Evolutionary conservation across 2,113 vertebrate species (phyloP).

Genomic region (Collichthys lucidus): DNA sequence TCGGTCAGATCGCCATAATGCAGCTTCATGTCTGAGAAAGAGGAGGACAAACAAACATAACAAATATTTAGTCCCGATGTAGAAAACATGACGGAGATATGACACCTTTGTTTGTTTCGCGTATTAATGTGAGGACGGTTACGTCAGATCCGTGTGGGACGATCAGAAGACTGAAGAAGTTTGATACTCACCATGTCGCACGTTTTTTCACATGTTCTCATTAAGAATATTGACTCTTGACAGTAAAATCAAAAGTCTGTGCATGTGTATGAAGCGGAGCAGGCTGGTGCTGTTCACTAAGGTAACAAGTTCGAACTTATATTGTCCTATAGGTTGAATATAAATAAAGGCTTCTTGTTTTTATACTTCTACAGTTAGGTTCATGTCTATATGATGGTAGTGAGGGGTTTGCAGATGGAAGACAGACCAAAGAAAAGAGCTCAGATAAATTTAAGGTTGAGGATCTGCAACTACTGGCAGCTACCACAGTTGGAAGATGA

Average conservation of each 20-base stretch:
- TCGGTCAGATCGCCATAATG: slow-evolving; percentile 98
- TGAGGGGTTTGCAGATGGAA: not conserved
- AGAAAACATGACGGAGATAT: no score
- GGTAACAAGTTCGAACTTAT: not conserved
- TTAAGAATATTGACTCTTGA: no score
- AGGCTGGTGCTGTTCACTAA: not conserved
- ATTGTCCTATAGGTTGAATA: not conserved
- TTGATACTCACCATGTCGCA: no score
- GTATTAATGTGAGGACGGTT: no score
- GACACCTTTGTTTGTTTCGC: no score
- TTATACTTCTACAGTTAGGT: no score
- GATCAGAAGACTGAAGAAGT: no score
- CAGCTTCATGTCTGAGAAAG: slow-evolving; percentile 93
- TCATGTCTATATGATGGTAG: not conserved
- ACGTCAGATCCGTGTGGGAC: no score
- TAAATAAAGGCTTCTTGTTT: not conserved
- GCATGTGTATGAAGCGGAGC: not conserved
- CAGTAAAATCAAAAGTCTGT: no score
- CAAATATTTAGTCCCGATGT: no score
- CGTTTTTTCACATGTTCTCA: no score
- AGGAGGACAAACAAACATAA: not conserved
- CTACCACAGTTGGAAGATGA: not conserved
- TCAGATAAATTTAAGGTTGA: not conserved
- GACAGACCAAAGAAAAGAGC: not conserved
- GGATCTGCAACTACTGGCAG: not conserved